These are phyloP conservation scores for Gymnogyps californianus DNA, from an alignment of 2,113 vertebrate genomes.

Conservation along the genomic window DNA sequence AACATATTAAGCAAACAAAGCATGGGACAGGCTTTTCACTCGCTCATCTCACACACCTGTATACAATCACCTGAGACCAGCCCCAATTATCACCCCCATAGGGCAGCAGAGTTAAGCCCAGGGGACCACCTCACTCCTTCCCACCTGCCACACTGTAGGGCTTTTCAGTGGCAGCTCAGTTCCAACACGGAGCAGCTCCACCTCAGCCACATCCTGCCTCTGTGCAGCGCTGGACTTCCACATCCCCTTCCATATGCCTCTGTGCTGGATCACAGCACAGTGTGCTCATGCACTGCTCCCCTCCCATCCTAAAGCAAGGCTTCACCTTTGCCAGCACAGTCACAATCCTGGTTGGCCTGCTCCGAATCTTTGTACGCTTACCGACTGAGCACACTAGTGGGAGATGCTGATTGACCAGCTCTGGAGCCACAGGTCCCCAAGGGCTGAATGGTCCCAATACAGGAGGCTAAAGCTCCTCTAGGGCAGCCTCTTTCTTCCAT, in stretches of 20 bases:
- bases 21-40: not conserved
- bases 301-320: not conserved
- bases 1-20: not conserved
- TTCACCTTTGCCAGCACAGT: not conserved
- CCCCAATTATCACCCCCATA: accelerated
- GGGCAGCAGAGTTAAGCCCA: not conserved
- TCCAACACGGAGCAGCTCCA: not conserved
- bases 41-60: not conserved
- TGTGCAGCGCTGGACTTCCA: too few species aligned
- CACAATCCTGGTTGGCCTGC: too few species aligned
- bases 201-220: too few species aligned
- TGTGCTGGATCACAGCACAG: not conserved
- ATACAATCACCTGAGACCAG: not conserved
- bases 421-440: not conserved
- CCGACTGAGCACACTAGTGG: too few species aligned
- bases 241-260: accelerated
- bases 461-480: not conserved
- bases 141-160: too few species aligned
- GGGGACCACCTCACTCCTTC: not conserved
- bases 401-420: too few species aligned
- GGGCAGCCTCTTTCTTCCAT: not conserved
- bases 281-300: not conserved
- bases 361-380: not conserved
- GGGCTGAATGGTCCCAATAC: not conserved
- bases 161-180: not conserved